These are phyloP conservation scores for Apis cerana DNA, from an alignment of 1,140 invertebrate genomes.

Conservation along the genomic window DNA sequence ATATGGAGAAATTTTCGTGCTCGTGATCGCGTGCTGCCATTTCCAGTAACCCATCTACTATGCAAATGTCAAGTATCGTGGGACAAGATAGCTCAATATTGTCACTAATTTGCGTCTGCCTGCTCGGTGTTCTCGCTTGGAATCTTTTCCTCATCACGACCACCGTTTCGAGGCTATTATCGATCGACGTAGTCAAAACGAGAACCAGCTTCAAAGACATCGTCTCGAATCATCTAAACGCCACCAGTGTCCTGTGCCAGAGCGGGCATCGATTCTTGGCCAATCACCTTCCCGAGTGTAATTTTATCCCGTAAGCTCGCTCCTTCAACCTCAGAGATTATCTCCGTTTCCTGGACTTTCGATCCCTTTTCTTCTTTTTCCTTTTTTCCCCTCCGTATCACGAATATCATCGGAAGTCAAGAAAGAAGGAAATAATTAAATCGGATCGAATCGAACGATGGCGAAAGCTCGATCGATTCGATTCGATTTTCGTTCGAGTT, in stretches of 20 bases:
- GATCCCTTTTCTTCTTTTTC: no score
- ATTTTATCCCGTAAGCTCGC: conserved; percentile 43
- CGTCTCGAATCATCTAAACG: background rate
- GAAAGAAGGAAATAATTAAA: conserved; percentile 1
- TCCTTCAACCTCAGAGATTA: no score
- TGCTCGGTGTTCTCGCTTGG: background rate
- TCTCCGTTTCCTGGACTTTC: no score
- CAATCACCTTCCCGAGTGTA: conserved; percentile 19
- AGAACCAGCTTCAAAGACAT: background rate
- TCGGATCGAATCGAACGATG: background rate
- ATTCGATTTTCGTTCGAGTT: background rate
- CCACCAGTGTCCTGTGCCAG: conserved; percentile 4
- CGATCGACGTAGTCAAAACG: background rate
- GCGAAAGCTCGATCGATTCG: background rate
- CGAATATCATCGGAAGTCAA: no score
- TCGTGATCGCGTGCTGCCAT: background rate
- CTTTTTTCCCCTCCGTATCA: no score
- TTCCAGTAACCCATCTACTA: background rate
- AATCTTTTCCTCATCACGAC: background rate
- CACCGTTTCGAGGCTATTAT: background rate
- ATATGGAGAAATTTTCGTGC: conserved; percentile 1
- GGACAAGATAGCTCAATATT: background rate
- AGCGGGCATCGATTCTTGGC: conserved; percentile 51
- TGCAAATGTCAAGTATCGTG: background rate
- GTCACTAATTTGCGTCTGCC: conserved; percentile 5